Percentiles rank a stretch among this genome's conserved stretches.
phyloP scores from a whole-genome alignment of 1,140 invertebrate species.

The Orchestia grillus region DNA sequence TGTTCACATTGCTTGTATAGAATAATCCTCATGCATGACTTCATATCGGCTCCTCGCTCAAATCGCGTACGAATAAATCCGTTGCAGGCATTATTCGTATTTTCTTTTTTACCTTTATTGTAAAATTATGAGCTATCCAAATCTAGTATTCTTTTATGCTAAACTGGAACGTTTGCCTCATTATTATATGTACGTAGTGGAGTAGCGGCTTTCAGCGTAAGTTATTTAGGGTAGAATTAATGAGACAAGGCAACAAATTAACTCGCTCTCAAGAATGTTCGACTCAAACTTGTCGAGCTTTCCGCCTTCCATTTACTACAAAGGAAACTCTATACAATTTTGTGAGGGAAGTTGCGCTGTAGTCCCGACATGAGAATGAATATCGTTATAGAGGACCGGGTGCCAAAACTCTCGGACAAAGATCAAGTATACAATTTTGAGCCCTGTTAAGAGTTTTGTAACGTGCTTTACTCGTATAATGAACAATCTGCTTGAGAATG shows the following conservation, averaged over 20 bases:
- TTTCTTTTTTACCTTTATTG: neutral
- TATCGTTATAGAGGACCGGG: conserved; percentile 17
- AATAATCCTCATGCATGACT: too few relatives aligned
- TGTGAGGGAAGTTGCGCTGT: conserved; percentile 42
- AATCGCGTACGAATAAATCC: too few relatives aligned
- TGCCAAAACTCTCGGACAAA: conserved; percentile 41
- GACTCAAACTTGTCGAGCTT: conserved; percentile 49
- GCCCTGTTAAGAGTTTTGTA: conserved; percentile 45
- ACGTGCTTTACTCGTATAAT: conserved; percentile 36
- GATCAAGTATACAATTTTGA: conserved; percentile 51
- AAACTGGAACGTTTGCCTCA: too few relatives aligned
- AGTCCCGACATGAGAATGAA: conserved; percentile 31
- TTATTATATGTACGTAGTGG: neutral
- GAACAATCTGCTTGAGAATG: conserved; percentile 40
- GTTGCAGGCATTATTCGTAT: too few relatives aligned
- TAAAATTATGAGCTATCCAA: neutral
- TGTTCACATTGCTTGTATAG: too few relatives aligned
- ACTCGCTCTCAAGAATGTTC: conserved; percentile 52
- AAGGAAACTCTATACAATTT: conserved; percentile 37
- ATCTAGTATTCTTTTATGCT: too few relatives aligned
- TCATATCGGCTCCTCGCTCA: too few relatives aligned
- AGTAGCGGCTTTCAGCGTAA: neutral
- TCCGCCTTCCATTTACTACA: conserved; percentile 55
- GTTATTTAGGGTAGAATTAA: conserved; percentile 40
- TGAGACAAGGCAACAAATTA: conserved; percentile 50